Conservation (phyloP, 2,113 vertebrate species). For the Agapornis roseicollis region DNA sequence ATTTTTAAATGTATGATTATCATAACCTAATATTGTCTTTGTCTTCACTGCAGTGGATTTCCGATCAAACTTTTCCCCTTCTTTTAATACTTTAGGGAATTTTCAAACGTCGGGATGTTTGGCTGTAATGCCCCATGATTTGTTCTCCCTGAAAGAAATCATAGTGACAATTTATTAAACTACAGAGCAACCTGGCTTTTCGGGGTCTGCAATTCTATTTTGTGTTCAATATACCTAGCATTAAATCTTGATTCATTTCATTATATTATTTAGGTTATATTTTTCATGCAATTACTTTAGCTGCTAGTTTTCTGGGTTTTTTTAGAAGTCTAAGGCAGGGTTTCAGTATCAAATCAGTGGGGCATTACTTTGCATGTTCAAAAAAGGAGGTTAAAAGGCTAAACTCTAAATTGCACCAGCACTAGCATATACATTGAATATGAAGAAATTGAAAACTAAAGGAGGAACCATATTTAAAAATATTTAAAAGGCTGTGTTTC, state of each 20-base stretch:
- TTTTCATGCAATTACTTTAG: constrained; percentile 94
- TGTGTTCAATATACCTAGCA: constrained; percentile 82
- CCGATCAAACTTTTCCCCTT: constrained; percentile 99
- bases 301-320: constrained; percentile 75
- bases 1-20: constrained; percentile 88
- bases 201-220: constrained; percentile 90
- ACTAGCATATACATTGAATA: constrained; percentile 65
- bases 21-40: constrained; percentile 99
- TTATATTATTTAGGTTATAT: constrained; percentile 82
- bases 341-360: constrained; percentile 91
- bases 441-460: constrained; percentile 59
- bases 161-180: constrained; percentile 99
- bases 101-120: constrained; percentile 99
- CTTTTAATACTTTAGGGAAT: constrained; percentile 99
- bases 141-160: constrained; percentile 99
- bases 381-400: constrained; percentile 63
- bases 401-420: constrained; percentile 62
- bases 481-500: constrained; percentile 32
- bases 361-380: constrained; percentile 89
- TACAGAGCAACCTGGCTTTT: constrained; percentile 99
- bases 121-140: constrained; percentile 99
- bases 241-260: constrained; percentile 82
- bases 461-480: constrained; percentile 53
- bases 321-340: constrained; percentile 74
- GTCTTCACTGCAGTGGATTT: constrained; percentile 99